phyloP scores from a whole-genome alignment of 2,888 invertebrate species.

The Clitarchus hookeri region DNA sequence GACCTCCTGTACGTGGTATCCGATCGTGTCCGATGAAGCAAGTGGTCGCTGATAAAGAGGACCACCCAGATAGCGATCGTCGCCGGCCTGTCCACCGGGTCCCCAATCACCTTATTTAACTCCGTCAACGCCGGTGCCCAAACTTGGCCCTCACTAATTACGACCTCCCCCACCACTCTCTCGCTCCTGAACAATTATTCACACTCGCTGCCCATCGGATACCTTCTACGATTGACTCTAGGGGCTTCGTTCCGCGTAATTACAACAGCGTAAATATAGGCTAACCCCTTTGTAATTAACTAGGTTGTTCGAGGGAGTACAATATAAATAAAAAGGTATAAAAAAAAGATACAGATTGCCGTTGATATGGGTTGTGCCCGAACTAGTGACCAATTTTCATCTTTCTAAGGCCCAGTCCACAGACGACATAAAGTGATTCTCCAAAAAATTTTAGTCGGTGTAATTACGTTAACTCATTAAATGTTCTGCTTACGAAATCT shows the following conservation, averaged over 20 bases:
- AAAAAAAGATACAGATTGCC: background rate
- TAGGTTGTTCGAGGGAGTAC: background rate
- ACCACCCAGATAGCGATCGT: background rate
- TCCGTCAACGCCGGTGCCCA: background rate
- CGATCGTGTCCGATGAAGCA: background rate
- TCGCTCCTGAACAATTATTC: background rate
- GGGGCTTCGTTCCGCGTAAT: background rate
- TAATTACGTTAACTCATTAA: constrained; percentile 6
- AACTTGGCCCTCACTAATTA: constrained; percentile 5
- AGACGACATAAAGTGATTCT: background rate
- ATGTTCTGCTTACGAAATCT: background rate
- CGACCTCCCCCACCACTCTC: background rate
- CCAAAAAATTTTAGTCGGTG: background rate
- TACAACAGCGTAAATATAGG: background rate
- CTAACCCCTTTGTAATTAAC: background rate
- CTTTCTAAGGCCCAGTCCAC: background rate
- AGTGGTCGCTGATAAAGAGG: constrained; percentile 1
- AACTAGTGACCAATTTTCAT: background rate
- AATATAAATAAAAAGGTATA: background rate
- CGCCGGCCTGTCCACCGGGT: background rate
- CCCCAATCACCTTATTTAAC: background rate
- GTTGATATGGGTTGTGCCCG: background rate
- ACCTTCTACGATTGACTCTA: background rate
- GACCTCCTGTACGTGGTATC: background rate
- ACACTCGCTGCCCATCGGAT: background rate